These are phyloP conservation scores for Marisa cornuarietis DNA, from an alignment of 1,140 invertebrate species.

Conservation along the genomic window DNA sequence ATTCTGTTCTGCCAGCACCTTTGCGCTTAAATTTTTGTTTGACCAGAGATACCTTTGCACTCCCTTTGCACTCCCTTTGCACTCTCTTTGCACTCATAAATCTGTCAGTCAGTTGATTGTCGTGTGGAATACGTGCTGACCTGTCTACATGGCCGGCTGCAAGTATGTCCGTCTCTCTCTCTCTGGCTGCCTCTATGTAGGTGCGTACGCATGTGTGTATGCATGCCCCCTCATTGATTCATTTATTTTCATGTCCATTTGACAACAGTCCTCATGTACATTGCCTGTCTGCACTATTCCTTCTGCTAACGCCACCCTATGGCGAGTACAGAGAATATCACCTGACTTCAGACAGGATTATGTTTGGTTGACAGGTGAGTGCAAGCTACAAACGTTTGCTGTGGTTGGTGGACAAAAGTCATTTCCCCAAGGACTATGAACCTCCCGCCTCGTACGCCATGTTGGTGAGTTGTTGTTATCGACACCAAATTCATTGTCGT, in stretches of 20 bases:
- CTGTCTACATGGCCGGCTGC: no score
- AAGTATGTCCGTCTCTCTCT: background rate
- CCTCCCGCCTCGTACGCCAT: slow-evolving; percentile 34
- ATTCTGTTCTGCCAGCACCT: background rate
- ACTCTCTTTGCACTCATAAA: no score
- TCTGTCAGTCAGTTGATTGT: background rate
- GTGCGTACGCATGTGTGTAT: background rate
- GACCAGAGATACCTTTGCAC: background rate
- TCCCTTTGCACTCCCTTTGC: background rate
- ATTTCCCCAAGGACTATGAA: slow-evolving; percentile 40
- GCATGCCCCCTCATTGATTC: background rate
- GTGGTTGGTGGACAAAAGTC: slow-evolving; percentile 30
- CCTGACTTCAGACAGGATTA: background rate
- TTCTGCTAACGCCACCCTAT: background rate
- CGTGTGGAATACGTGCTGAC: background rate
- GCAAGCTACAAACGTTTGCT: slow-evolving; percentile 32
- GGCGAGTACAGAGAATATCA: background rate
- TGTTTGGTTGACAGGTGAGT: slow-evolving; percentile 29
- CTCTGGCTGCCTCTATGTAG: background rate
- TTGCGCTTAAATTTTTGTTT: background rate
- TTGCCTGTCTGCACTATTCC: background rate
- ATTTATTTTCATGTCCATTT: no score
- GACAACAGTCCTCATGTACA: no score
- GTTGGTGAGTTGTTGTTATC: slow-evolving; percentile 29
- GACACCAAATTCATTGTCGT: background rate